A percentile compares a stretch with the other conserved stretches of the same genome.
phyloP scores from a whole-genome alignment of 2,113 vertebrate genomes.

The Arothron firmamentum region DNA sequence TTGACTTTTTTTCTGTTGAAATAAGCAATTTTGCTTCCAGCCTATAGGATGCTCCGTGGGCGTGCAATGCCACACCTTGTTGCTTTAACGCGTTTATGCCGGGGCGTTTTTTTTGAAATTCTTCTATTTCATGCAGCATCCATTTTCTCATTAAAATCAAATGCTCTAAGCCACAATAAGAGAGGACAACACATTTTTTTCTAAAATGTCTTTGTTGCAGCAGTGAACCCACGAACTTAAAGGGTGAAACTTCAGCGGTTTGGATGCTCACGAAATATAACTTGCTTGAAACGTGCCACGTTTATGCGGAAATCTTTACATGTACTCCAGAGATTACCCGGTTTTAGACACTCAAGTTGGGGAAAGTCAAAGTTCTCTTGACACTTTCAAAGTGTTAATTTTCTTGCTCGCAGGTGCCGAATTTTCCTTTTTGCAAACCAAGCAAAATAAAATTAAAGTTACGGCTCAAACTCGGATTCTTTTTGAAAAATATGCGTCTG shows the following conservation, averaged over 20 bases:
- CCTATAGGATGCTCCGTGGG: constrained; percentile 44
- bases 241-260: constrained; percentile 11
- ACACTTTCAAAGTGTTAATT: no score
- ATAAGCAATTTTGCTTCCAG: constrained; percentile 58
- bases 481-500: constrained; percentile 5
- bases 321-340: neutral
- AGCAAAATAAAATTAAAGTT: constrained; percentile 4
- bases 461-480: constrained; percentile 7
- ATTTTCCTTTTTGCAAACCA: neutral
- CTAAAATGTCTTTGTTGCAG: constrained; percentile 42
- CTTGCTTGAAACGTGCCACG: constrained; percentile 3
- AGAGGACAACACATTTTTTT: constrained; percentile 36
- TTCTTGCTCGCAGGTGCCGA: neutral
- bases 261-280: constrained; percentile 16
- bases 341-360: neutral
- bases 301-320: neutral
- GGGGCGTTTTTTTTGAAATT: constrained; percentile 43
- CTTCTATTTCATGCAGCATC: constrained; percentile 30
- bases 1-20: constrained; percentile 55
- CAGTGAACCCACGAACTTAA: constrained; percentile 35
- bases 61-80: constrained; percentile 32
- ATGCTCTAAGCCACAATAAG: constrained; percentile 64
- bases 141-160: constrained; percentile 72
- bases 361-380: no score
- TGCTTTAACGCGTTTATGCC: constrained; percentile 48